These are phyloP conservation scores for Homarus americanus DNA, from an alignment of 1,140 invertebrate species.

Conservation along the genomic window DNA sequence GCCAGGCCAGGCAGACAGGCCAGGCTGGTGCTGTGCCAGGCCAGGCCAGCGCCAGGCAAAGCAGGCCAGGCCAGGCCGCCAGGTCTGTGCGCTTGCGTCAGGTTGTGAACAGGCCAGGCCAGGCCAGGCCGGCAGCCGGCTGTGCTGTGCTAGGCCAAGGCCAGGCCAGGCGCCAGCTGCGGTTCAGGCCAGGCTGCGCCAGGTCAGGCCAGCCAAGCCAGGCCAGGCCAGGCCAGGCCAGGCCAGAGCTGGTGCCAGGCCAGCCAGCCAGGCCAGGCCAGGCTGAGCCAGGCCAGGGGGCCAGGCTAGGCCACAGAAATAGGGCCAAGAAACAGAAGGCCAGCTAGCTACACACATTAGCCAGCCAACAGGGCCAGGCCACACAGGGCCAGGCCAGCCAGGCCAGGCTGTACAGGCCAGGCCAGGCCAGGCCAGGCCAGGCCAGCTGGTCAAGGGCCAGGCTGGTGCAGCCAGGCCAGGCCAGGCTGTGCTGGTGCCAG, in stretches of 20 bases:
- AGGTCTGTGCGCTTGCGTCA: conserved; percentile 12
- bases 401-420: conserved; percentile 73
- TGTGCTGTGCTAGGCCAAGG: conserved; percentile 61
- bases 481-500: conserved; percentile 25
- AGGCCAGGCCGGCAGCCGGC: conserved; percentile 75
- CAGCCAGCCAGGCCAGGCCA: conserved; percentile 67
- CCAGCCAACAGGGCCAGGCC: conserved; percentile 62
- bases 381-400: conserved; percentile 70
- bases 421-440: conserved; percentile 74
- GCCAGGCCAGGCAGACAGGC: neutral
- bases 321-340: conserved; percentile 62
- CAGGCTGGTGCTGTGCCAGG: neutral
- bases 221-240: conserved; percentile 61
- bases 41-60: conserved; percentile 1
- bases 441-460: too few species aligned
- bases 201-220: conserved; percentile 68
- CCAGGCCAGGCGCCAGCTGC: conserved; percentile 67
- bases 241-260: conserved; percentile 55
- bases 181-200: conserved; percentile 68
- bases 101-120: conserved; percentile 49
- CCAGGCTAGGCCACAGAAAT: conserved; percentile 68
- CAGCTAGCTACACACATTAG: conserved; percentile 68
- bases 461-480: conserved; percentile 75
- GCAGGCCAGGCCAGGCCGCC: conserved; percentile 71
- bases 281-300: conserved; percentile 67